phyloP scores from a whole-genome alignment of 2,113 vertebrate genomes.

The Paradisaea rubra region DNA sequence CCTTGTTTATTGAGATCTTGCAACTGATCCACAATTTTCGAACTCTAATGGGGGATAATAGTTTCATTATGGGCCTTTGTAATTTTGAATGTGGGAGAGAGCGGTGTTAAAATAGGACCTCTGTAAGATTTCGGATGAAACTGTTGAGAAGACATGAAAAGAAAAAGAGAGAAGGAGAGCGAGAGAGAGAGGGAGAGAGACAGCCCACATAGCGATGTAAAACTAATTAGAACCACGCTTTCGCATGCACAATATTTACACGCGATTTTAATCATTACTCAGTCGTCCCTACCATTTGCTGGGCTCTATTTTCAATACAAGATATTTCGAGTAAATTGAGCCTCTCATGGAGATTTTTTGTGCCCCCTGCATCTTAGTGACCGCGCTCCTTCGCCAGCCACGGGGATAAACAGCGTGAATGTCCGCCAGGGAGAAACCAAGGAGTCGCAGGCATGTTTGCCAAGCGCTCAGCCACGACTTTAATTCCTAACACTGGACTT shows the following conservation, averaged over 20 bases:
- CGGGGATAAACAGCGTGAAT: not conserved
- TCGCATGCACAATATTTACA: slow-evolving; percentile 62
- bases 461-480: slow-evolving; percentile 14
- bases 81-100: not conserved
- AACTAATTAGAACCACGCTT: slow-evolving; percentile 74
- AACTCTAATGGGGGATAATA: slow-evolving; percentile 16
- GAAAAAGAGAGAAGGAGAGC: not conserved
- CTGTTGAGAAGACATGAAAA: slow-evolving; percentile 22
- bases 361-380: not conserved
- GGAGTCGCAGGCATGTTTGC: not conserved
- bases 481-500: slow-evolving; percentile 76
- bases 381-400: not conserved
- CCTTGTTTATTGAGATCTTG: slow-evolving; percentile 8
- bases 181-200: not conserved
- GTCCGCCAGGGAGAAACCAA: not conserved
- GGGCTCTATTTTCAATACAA: slow-evolving; percentile 24
- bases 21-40: not conserved
- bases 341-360: not conserved
- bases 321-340: slow-evolving; percentile 13
- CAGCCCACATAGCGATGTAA: slow-evolving; percentile 39
- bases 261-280: slow-evolving; percentile 67
- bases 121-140: slow-evolving; percentile 28
- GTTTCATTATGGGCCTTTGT: slow-evolving; percentile 33
- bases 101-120: not conserved
- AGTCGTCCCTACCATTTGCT: not conserved